Evolutionary conservation across 1,140 invertebrate species (phyloP).

Genomic region (Heliothis virescens): DNA sequence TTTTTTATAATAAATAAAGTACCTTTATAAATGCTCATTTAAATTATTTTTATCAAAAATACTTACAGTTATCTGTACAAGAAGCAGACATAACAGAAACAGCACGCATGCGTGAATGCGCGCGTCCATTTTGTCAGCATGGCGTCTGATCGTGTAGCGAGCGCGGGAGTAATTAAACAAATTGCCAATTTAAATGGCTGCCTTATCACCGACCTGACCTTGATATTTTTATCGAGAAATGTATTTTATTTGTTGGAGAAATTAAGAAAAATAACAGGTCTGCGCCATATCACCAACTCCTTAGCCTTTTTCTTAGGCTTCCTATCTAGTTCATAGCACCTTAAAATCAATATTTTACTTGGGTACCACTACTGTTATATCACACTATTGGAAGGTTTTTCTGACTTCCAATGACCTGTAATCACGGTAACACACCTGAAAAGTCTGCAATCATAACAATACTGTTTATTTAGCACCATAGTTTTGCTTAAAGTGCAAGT

Average conservation of each 20-base stretch:
- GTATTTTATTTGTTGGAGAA: background rate
- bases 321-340: no score
- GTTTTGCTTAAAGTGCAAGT: no score
- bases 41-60: slow-evolving; percentile 4
- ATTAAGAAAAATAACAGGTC: background rate
- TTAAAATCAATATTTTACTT: no score
- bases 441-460: no score
- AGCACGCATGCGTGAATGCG: slow-evolving; percentile 72
- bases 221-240: background rate
- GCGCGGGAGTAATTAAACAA: slow-evolving; percentile 55
- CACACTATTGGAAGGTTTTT: no score
- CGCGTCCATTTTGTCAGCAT: slow-evolving; percentile 76
- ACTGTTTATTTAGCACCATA: no score
- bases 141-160: slow-evolving; percentile 57
- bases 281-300: no score
- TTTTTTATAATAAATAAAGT: no score
- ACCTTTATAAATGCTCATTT: background rate
- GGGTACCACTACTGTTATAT: no score
- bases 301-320: no score
- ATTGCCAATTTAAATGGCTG: slow-evolving; percentile 54
- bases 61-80: slow-evolving; percentile 73
- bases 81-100: slow-evolving; percentile 66
- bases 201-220: slow-evolving; percentile 10
- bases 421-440: no score
- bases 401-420: no score